These are phyloP conservation scores for Flabesymbios commensalis DNA, from an alignment of 2,888 invertebrate species.

Conservation along the genomic window DNA sequence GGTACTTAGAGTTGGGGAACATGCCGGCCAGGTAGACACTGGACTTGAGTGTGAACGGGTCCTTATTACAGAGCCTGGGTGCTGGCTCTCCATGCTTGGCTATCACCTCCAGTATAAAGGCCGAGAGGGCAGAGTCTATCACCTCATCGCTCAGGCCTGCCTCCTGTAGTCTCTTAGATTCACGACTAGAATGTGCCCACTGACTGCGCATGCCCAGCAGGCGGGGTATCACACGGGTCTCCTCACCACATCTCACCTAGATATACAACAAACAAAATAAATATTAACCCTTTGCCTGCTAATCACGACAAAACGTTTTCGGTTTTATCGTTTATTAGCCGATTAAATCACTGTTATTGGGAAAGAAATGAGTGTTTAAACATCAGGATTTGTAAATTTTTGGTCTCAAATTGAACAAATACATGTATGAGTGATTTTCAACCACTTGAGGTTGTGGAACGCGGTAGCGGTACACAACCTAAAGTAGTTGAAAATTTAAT, in stretches of 20 bases:
- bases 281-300: background rate
- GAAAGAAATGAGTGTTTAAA: too few relatives aligned
- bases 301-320: too few relatives aligned
- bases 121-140: slow-evolving; percentile 92
- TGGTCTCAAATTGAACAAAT: too few relatives aligned
- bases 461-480: too few relatives aligned
- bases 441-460: too few relatives aligned
- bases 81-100: slow-evolving; percentile 84
- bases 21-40: slow-evolving; percentile 91
- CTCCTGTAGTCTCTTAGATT: slow-evolving; percentile 45
- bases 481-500: too few relatives aligned
- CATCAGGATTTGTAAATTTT: too few relatives aligned
- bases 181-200: slow-evolving; percentile 81
- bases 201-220: slow-evolving; percentile 93
- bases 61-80: slow-evolving; percentile 95
- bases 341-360: too few relatives aligned
- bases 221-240: slow-evolving; percentile 91
- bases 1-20: slow-evolving; percentile 96
- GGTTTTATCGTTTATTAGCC: too few relatives aligned
- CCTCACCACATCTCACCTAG: slow-evolving; percentile 91
- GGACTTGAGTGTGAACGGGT: slow-evolving; percentile 96
- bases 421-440: too few relatives aligned
- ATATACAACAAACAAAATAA: background rate
- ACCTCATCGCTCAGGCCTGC: slow-evolving; percentile 79
- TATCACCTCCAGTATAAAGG: slow-evolving; percentile 89